Evolutionary conservation across 1,140 invertebrate species (phyloP), one percentile per base, ranked within the genome.

Genomic region (Linepithema humile): DNA sequence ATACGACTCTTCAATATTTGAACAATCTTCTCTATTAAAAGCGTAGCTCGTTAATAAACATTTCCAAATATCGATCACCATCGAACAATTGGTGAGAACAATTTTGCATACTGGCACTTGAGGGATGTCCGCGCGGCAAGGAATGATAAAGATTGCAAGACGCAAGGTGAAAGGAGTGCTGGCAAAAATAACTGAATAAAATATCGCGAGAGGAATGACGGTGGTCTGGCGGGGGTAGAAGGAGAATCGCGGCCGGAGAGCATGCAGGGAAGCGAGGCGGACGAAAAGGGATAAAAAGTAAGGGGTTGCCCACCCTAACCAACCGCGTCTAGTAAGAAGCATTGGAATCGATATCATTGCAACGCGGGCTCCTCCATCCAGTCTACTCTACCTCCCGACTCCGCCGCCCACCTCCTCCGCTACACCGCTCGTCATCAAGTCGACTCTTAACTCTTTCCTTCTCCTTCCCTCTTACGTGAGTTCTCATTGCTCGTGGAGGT

Each of bases 341-440:
- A 94, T 94, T 93, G 93, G 91, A 94, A 94, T 94, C 94, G 92
- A 94, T 94, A 94, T 94, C 93, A 94, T 94, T 94, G 94, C 94
- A 94, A 94, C 92, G 92, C 90, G 90, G 90, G 90, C 89, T 92
- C 87, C 90, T 90, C 90, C 91, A 89, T 89, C 90, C 89, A 89
- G 85, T 88, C 89, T 89, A 87, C 88, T 92, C 45, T 55, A 80
- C 91, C 86, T 85, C 84, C 90, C 85, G 73, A 72, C 85, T 74
- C 77, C 67, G 59, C 73, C 85, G 40, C 80, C 82, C 86, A 72
- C 85, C 85, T 73, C 86, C 87, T 85, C 83, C 90, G 86, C 82
- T 82, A 65, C 85, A 69, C 87, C 89, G 88, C 80, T 78, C 92
- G 92, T 94, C 92, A 91, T 92, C 91, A 89, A 93, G 89, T 86